Percentiles rank a stretch among this genome's conserved stretches.
Conservation (phyloP, 2,797 vertebrate genomes). For the Iguana delicatissima region DNA sequence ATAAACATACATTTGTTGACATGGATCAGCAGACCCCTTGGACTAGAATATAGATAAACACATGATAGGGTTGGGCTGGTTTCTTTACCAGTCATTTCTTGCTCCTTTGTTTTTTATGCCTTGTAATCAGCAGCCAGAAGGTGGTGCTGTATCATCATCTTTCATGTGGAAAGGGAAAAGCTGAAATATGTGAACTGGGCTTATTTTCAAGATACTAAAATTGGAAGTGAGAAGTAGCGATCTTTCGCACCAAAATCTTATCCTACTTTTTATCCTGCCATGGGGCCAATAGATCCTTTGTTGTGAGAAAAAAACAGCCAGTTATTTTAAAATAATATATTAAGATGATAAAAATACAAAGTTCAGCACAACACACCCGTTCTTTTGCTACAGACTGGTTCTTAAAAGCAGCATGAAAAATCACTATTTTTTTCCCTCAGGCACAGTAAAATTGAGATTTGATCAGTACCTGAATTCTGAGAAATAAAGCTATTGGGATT, state of each 20-base stretch:
- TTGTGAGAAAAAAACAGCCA: neutral
- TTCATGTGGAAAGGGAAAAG: constrained; percentile 5
- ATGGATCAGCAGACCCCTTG: neutral
- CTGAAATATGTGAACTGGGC: neutral
- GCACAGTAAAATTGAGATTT: neutral
- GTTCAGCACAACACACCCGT: neutral
- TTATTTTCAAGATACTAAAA: neutral
- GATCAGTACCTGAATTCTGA: neutral
- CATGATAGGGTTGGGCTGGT: neutral
- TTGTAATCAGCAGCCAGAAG: constrained; percentile 59
- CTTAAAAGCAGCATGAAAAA: neutral
- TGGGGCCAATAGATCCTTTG: too few relatives aligned
- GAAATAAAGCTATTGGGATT: neutral
- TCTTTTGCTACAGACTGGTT: neutral
- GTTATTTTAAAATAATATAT: constrained; percentile 4
- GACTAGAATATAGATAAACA: neutral
- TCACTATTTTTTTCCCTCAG: too few relatives aligned
- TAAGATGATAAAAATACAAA: neutral
- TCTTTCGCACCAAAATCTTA: neutral
- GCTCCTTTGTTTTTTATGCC: neutral
- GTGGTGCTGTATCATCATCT: constrained; percentile 66
- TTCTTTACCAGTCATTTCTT: neutral
- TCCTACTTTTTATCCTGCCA: neutral
- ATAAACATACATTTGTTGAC: neutral
- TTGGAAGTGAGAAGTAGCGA: neutral